A percentile compares a stretch with the other conserved stretches of the same genome.
Evolutionary conservation across 2,888 invertebrate genomes (phyloP).

Genomic region (Drosophila niveifrons): DNA sequence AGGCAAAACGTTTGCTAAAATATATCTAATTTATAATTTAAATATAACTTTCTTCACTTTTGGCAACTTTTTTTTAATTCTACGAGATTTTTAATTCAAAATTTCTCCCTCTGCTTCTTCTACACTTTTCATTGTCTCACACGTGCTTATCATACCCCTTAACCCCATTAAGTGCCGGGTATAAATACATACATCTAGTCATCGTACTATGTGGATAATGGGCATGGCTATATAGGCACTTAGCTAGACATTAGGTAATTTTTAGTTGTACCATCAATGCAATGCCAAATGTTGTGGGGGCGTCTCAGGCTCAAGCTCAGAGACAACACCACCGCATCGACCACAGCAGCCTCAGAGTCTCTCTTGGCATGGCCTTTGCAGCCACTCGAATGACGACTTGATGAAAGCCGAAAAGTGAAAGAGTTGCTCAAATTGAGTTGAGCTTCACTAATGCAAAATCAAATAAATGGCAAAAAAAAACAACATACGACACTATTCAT

Average conservation of each 20-base stretch:
- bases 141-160: background rate
- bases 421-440: constrained; percentile 27
- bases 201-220: constrained; percentile 38
- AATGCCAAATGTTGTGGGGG: constrained; percentile 54
- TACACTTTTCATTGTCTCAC: background rate
- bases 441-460: constrained; percentile 5
- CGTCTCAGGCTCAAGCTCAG: constrained; percentile 27
- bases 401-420: constrained; percentile 28
- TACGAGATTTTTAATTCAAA: too few species aligned
- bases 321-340: background rate
- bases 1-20: too few species aligned
- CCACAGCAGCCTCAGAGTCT: background rate
- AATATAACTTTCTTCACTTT: too few species aligned
- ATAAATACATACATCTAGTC: constrained; percentile 18
- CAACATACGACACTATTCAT: background rate
- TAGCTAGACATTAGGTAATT: constrained; percentile 48
- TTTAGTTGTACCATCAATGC: constrained; percentile 40
- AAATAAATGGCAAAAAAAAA: constrained; percentile 4
- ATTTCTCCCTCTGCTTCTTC: too few species aligned
- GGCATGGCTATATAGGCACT: constrained; percentile 37
- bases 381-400: constrained; percentile 10
- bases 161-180: background rate
- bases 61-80: background rate
- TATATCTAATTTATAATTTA: too few species aligned
- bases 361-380: constrained; percentile 11